Conservation (phyloP, 2,113 vertebrate species). For the Callorhinus ursinus region DNA sequence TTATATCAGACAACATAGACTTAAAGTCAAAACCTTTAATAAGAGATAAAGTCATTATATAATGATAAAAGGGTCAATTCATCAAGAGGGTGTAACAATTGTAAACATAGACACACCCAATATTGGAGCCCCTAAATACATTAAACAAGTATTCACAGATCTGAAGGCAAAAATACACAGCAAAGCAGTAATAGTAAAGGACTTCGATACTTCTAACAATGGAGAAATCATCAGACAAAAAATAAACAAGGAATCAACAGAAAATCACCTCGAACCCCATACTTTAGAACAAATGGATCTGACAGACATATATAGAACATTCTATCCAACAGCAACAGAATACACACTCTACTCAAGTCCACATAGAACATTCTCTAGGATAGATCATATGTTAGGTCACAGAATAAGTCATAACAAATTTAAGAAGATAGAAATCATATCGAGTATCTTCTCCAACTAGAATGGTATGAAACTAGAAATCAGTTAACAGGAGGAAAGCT, state of each 20-base stretch:
- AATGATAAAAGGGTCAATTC: background rate
- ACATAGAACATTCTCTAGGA: background rate
- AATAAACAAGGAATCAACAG: background rate
- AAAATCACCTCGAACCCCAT: background rate
- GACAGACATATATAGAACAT: background rate
- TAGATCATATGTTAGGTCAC: background rate
- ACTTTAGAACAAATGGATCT: background rate
- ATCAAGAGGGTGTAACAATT: background rate
- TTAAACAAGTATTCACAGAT: background rate
- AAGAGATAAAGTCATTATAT: background rate
- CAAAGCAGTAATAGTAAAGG: background rate
- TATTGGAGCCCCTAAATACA: background rate
- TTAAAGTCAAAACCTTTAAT: background rate
- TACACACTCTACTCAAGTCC: background rate
- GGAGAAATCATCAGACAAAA: background rate
- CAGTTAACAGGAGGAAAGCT: background rate
- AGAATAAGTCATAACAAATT: background rate
- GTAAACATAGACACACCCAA: background rate
- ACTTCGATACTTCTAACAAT: background rate
- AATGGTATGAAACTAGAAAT: background rate
- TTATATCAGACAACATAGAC: background rate
- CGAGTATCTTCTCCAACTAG: background rate
- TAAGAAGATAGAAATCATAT: background rate
- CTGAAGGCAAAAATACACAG: background rate
- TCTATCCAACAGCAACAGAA: background rate